Percentiles rank a stretch among this genome's conserved stretches.
Evolutionary conservation across 2,113 vertebrate species (phyloP).

Genomic region (Mesoclemmys tuberculata): DNA sequence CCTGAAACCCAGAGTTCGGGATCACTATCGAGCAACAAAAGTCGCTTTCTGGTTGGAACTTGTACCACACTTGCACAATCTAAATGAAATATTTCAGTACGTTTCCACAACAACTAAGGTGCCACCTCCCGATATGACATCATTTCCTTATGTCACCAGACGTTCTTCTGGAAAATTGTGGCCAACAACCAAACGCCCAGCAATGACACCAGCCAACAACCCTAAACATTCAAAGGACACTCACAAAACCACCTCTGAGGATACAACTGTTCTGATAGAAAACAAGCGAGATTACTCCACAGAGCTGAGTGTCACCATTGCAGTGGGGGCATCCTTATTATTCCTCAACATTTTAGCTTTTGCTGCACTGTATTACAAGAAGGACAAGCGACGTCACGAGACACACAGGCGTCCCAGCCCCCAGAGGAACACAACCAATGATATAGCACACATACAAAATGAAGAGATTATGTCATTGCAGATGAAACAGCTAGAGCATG

Average conservation of each 20-base stretch:
- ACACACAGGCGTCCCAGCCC: constrained; percentile 91
- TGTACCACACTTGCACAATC: constrained; percentile 93
- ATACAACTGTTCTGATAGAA: constrained; percentile 91
- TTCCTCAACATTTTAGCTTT: constrained; percentile 97
- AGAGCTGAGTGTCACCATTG: constrained; percentile 95
- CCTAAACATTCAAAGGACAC: constrained; percentile 90
- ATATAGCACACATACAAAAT: constrained; percentile 90
- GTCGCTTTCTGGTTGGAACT: constrained; percentile 98
- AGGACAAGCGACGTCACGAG: constrained; percentile 93
- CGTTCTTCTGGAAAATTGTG: constrained; percentile 91
- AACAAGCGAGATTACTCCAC: constrained; percentile 95
- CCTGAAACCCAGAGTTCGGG: constrained; percentile 91
- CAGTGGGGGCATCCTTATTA: constrained; percentile 92
- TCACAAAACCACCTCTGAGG: constrained; percentile 84
- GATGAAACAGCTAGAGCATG: constrained; percentile 94
- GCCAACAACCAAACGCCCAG: constrained; percentile 95
- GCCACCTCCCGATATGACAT: constrained; percentile 93
- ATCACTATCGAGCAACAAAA: constrained; percentile 96
- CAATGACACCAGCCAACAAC: constrained; percentile 86
- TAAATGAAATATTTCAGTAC: constrained; percentile 94
- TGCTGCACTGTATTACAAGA: constrained; percentile 95
- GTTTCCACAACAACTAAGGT: constrained; percentile 96
- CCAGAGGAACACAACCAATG: constrained; percentile 86
- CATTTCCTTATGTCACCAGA: constrained; percentile 90
- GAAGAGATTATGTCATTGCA: constrained; percentile 95